phyloP scores from a whole-genome alignment of 1,140 invertebrate genomes.

The Lucilia sericata region DNA sequence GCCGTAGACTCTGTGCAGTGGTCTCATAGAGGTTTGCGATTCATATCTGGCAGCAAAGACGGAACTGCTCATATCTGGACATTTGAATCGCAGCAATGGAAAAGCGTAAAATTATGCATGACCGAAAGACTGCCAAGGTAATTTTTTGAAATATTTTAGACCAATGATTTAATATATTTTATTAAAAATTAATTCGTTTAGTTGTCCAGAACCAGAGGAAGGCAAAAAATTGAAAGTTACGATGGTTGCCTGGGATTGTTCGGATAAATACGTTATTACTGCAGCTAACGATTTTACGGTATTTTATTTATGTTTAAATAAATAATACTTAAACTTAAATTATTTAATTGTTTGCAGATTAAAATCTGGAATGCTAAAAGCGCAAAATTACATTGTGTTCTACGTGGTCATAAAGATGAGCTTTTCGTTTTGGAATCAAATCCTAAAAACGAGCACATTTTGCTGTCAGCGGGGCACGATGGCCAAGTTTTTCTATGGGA shows the following conservation, averaged over 20 bases:
- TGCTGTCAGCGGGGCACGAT: constrained; percentile 96
- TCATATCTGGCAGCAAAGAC: constrained; percentile 97
- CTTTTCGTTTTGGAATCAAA: constrained; percentile 95
- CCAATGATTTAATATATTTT: constrained; percentile 30
- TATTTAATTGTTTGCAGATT: constrained; percentile 65
- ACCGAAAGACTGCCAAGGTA: constrained; percentile 76
- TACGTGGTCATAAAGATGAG: constrained; percentile 91
- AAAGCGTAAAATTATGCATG: constrained; percentile 82
- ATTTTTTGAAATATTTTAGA: constrained; percentile 39
- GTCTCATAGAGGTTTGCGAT: constrained; percentile 85
- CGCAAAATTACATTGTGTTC: constrained; percentile 75
- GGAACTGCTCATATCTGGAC: constrained; percentile 95
- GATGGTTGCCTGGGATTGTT: constrained; percentile 95
- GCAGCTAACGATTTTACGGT: constrained; percentile 79
- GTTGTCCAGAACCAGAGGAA: constrained; percentile 73
- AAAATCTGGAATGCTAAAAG: constrained; percentile 90
- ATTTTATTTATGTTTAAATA: constrained; percentile 42
- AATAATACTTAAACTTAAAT: background rate
- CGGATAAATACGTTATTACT: constrained; percentile 90
- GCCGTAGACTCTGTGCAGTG: constrained; percentile 97
- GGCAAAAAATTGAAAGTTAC: constrained; percentile 85
- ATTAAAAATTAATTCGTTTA: constrained; percentile 51
- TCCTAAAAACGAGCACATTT: constrained; percentile 83
- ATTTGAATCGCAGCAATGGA: constrained; percentile 91
- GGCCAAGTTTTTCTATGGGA: constrained; percentile 93